Base-by-base conservation (phyloP, 2,888 invertebrate species). In the Gortyna flavago region DNA sequence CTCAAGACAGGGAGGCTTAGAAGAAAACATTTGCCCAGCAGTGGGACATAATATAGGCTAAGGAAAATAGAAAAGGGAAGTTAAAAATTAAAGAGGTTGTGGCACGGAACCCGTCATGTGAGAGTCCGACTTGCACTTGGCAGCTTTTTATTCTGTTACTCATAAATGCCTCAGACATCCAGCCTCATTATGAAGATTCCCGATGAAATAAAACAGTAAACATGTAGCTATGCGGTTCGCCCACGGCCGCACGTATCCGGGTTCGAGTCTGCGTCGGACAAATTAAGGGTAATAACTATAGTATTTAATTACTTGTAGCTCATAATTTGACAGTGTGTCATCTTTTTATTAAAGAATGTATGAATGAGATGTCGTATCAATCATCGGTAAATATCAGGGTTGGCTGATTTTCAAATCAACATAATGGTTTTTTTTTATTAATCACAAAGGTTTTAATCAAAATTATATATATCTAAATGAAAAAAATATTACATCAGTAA, bases 181-280 rank as follows among this genome's bases (percentile, higher is more conserved):
- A 29, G 32, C 41, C 32, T 57, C 11, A 57, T 57, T 57, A 57
- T 1, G 4, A 4, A 11, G 11, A 2, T 5, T 5, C 54, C 54
- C 5, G 54, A 0, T 57, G 32, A 25, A 5, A 41, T 7, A 13
- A 21, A 9, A 48, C 44, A 29, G 74, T 78, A 48, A 81, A n/a
- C 25, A 48, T 44, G 35, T 38, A 81, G 29, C 54, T 82, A 81
- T 81, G 80, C 11, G 67, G 82, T 62, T 65, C 80, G 70, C 80
- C 80, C 83, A 83, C 77, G 83, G 44, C 21, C 61, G 18, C 25
- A 1, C 3, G 67, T 71, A 71, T 81, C 80, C 80, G 83, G 80
- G 83, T 81, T 77, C 83, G 57, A 68, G 16, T 41, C 57, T 29
- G 1, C 0, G 68, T 48, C 18, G 59, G 54, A 29, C 57, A 81